A percentile compares a stretch with the other conserved stretches of the same genome.
Conservation (phyloP, 2,888 invertebrate species). For the Cecidostiba fungosa region DNA sequence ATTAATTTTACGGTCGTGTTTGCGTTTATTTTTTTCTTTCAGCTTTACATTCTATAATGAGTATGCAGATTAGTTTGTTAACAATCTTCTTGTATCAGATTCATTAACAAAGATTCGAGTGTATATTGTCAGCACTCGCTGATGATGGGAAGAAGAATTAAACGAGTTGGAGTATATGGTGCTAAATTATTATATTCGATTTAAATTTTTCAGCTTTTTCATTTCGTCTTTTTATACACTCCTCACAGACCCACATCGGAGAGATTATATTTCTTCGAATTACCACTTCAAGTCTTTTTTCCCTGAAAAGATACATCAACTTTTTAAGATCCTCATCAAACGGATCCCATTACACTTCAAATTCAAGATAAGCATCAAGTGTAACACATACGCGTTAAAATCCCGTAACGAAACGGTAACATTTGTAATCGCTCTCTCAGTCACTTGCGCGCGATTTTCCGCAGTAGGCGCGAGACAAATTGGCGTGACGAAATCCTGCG, state of each 20-base stretch:
- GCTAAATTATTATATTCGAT: too few species aligned
- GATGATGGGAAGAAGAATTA: too few species aligned
- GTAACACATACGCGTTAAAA: not conserved
- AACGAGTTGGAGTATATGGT: too few species aligned
- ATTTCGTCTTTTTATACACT: too few species aligned
- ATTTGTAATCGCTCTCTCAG: not conserved
- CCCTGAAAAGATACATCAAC: not conserved
- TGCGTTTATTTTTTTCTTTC: not conserved
- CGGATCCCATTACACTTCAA: too few species aligned
- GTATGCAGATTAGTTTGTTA: not conserved
- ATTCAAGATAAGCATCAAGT: too few species aligned
- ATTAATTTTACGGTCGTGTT: not conserved
- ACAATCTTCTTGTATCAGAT: not conserved
- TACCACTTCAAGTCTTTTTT: too few species aligned
- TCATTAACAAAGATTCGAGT: not conserved
- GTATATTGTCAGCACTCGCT: too few species aligned
- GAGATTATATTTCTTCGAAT: too few species aligned
- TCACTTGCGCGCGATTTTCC: not conserved
- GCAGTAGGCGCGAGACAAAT: slow-evolving; percentile 14
- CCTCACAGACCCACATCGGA: too few species aligned
- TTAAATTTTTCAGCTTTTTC: too few species aligned
- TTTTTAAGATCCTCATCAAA: too few species aligned
- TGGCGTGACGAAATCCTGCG: not conserved
- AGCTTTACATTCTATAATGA: not conserved
- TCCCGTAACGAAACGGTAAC: slow-evolving; percentile 6